These are phyloP conservation scores for Sebastiscus albofasciatus DNA, from an alignment of 2,797 vertebrate genomes.

Conservation along the genomic window DNA sequence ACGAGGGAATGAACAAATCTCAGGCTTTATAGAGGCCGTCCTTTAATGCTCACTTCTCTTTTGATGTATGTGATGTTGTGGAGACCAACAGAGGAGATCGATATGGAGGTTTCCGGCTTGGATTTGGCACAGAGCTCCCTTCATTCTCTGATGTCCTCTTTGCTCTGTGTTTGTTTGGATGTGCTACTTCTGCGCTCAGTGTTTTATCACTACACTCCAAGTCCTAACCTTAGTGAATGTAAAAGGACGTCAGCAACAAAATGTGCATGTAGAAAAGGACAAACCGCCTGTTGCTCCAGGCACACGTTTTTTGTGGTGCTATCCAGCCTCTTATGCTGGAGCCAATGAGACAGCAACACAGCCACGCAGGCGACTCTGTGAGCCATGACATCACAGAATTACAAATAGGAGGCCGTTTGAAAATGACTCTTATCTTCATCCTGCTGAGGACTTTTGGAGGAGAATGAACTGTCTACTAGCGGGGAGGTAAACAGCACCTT, in stretches of 20 bases:
- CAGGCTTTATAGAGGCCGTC: not conserved
- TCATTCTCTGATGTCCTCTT: constrained; percentile 7
- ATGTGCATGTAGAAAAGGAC: constrained; percentile 22
- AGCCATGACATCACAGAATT: constrained; percentile 52
- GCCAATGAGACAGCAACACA: constrained; percentile 40
- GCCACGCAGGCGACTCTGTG: constrained; percentile 22
- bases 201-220: constrained; percentile 13
- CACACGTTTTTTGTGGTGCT: constrained; percentile 6
- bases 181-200: not conserved
- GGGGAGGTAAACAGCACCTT: constrained; percentile 25
- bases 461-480: constrained; percentile 17
- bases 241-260: constrained; percentile 36
- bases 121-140: not conserved
- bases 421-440: constrained; percentile 48
- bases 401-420: constrained; percentile 40
- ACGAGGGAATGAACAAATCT: constrained; percentile 17
- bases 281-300: constrained; percentile 19
- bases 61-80: constrained; percentile 31
- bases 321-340: constrained; percentile 22
- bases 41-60: constrained; percentile 28
- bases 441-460: constrained; percentile 44
- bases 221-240: constrained; percentile 20
- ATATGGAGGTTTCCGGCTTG: constrained; percentile 16
- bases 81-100: constrained; percentile 25
- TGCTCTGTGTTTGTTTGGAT: constrained; percentile 23